These are phyloP conservation scores for Cistogaster globosa DNA, from an alignment of 2,888 invertebrate genomes.

Conservation along the genomic window DNA sequence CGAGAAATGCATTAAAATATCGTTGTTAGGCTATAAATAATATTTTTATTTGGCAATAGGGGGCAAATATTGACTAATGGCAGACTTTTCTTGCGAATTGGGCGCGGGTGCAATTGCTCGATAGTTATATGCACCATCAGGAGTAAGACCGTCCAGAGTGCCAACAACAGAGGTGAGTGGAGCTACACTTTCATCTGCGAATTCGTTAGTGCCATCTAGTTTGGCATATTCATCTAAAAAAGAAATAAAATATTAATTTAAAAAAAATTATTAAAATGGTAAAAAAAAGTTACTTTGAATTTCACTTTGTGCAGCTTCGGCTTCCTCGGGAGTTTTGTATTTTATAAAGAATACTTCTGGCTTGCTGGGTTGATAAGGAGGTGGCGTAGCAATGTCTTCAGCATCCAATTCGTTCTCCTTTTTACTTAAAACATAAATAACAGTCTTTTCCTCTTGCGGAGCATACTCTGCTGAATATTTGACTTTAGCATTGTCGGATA, in stretches of 20 bases:
- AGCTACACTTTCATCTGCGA: constrained; percentile 78
- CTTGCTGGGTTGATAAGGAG: constrained; percentile 81
- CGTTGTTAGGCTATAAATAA: constrained; percentile 17
- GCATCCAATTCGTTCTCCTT: constrained; percentile 80
- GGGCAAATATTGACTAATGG: constrained; percentile 77
- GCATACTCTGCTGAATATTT: constrained; percentile 81
- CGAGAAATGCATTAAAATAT: constrained; percentile 23
- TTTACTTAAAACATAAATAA: constrained; percentile 82
- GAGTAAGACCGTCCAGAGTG: constrained; percentile 78
- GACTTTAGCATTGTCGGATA: constrained; percentile 76
- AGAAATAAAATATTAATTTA: neutral
- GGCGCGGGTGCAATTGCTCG: constrained; percentile 73
- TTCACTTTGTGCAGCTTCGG: constrained; percentile 81
- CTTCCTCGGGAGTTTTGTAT: constrained; percentile 82
- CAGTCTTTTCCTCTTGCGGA: constrained; percentile 82
- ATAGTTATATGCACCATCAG: constrained; percentile 80
- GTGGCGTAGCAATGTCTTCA: constrained; percentile 79
- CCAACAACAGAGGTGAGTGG: constrained; percentile 80
- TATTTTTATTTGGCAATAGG: constrained; percentile 68
- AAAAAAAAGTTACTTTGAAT: constrained; percentile 78
- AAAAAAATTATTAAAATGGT: neutral
- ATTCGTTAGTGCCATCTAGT: constrained; percentile 79
- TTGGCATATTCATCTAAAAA: constrained; percentile 79
- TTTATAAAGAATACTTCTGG: constrained; percentile 83
- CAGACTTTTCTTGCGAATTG: constrained; percentile 60